These are phyloP conservation scores for Chloroceryle amazona DNA, from an alignment of 2,797 vertebrate genomes.

Conservation along the genomic window DNA sequence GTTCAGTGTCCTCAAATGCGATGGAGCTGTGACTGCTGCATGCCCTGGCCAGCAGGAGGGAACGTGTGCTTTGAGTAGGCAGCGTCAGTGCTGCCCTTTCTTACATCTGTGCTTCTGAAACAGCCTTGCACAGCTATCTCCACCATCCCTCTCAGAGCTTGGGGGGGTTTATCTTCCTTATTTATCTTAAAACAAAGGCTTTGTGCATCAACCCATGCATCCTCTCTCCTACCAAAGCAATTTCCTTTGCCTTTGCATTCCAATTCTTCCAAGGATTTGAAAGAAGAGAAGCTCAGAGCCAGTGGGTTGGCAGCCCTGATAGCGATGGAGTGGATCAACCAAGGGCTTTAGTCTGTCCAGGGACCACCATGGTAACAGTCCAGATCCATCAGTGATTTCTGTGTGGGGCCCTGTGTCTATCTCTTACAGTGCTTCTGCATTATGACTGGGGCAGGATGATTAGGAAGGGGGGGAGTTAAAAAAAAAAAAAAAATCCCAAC, in stretches of 20 bases:
- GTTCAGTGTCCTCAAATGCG: background rate
- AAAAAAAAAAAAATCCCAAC: background rate
- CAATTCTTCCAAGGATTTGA: background rate
- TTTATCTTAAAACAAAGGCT: background rate
- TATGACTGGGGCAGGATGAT: background rate
- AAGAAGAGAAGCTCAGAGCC: background rate
- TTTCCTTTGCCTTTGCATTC: background rate
- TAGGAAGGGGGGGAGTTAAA: fast-evolving
- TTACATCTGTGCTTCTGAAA: background rate
- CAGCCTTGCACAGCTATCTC: background rate
- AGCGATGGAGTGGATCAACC: background rate
- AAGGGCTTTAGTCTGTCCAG: background rate
- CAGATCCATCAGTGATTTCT: background rate
- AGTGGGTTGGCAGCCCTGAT: background rate
- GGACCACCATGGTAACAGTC: background rate
- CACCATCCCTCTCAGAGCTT: fast-evolving
- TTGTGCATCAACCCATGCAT: background rate
- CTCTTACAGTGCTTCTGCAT: background rate
- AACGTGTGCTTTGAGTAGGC: background rate
- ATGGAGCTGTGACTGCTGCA: background rate
- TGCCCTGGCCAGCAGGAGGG: too few relatives aligned
- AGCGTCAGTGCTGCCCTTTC: background rate
- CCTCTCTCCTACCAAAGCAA: background rate
- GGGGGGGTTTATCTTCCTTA: background rate
- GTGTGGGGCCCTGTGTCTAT: background rate